Percentiles rank a stretch among this genome's conserved stretches.
Evolutionary conservation across 2,797 vertebrate genomes (phyloP).

Genomic region (Glossophaga mutica): DNA sequence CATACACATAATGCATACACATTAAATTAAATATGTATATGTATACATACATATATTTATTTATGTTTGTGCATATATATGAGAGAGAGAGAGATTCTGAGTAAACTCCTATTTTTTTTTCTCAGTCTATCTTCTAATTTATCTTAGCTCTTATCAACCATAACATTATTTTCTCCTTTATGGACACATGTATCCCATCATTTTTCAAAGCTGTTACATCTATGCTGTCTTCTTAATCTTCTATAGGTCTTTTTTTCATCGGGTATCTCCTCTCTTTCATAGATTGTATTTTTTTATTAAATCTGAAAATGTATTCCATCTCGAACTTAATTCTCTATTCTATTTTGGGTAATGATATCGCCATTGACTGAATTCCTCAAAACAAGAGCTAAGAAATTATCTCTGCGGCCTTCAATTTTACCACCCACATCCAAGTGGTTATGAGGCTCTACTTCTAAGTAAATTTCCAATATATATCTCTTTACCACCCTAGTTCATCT

Average conservation of each 20-base stretch:
- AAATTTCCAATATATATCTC: not conserved
- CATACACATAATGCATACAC: not conserved
- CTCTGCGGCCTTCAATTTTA: conserved; percentile 17
- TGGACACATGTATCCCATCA: not conserved
- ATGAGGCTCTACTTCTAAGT: not conserved
- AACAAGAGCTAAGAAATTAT: conserved; percentile 10
- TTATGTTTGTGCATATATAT: not conserved
- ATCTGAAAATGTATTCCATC: not conserved
- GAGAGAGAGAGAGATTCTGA: not conserved
- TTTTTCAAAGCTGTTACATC: not conserved
- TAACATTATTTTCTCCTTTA: not conserved
- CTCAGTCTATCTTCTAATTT: not conserved
- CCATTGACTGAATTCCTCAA: conserved; percentile 40
- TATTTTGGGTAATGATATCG: conserved; percentile 29
- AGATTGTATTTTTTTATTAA: conserved; percentile 40
- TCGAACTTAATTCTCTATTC: not conserved
- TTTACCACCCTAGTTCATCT: not conserved
- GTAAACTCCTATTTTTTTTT: not conserved
- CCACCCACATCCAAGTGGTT: not conserved
- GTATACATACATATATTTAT: not conserved
- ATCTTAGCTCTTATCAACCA: not conserved
- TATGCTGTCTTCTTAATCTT: not conserved
- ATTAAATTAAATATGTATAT: not conserved
- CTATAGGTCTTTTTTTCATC: not conserved
- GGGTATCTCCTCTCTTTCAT: not conserved